A percentile compares a stretch with the other conserved stretches of the same genome.
Evolutionary conservation across 2,888 invertebrate genomes (phyloP).

Genomic region (Ophion obscuratus): DNA sequence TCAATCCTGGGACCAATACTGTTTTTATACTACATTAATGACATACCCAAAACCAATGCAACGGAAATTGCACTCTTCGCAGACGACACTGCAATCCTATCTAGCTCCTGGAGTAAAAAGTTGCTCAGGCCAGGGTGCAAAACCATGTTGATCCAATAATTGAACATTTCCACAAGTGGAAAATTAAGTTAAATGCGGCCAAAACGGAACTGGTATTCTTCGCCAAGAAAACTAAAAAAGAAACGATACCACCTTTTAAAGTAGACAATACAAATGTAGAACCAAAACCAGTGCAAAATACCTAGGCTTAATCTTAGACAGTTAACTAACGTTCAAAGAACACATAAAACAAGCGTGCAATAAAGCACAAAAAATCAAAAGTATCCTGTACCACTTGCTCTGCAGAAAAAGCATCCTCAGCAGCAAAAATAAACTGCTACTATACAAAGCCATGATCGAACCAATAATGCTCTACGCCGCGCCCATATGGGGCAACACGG

Average conservation of each 20-base stretch:
- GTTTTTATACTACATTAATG: conserved; percentile 42
- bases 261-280: neutral
- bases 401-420: neutral
- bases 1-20: neutral
- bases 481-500: conserved; percentile 40
- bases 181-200: neutral
- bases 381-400: conserved; percentile 1
- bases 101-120: neutral
- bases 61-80: neutral
- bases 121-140: neutral
- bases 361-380: conserved; percentile 4
- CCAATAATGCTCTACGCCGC: conserved; percentile 42
- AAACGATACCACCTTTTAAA: neutral
- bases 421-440: conserved; percentile 32
- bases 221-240: neutral
- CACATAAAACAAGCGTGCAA: neutral
- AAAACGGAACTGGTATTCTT: neutral
- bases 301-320: neutral
- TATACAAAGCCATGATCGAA: conserved; percentile 45
- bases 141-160: neutral
- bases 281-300: neutral
- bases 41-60: neutral
- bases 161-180: neutral
- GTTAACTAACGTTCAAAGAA: neutral
- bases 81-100: neutral